Percentiles rank a stretch among this genome's conserved stretches.
Evolutionary conservation across 2,888 invertebrate species (phyloP).

Genomic region (Callyntrura guangdongensis): DNA sequence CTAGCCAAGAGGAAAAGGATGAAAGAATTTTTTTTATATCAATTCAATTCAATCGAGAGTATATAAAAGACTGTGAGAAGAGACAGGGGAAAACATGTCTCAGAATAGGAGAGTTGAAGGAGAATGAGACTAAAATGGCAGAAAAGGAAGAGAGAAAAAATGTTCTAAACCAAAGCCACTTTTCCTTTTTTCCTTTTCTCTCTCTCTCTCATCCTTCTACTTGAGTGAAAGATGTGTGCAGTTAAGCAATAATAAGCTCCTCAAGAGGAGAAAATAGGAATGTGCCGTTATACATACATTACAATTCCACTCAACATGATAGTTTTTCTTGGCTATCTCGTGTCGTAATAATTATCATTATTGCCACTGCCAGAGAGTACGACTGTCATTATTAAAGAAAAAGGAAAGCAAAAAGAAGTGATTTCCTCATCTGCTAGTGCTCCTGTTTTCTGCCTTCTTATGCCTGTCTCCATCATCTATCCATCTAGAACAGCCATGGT

Average conservation of each 20-base stretch:
- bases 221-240: slow-evolving; percentile 21
- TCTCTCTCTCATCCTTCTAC: too few species aligned
- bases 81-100: not conserved
- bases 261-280: not conserved
- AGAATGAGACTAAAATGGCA: not conserved
- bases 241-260: slow-evolving; percentile 7
- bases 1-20: slow-evolving; percentile 15
- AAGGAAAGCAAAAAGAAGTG: slow-evolving; percentile 13
- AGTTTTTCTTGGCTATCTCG: not conserved
- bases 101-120: not conserved
- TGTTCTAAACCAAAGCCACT: slow-evolving; percentile 11
- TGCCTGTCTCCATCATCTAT: not conserved
- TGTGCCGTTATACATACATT: not conserved
- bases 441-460: not conserved
- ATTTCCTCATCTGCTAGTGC: not conserved
- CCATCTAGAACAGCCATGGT: not conserved
- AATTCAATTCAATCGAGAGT: slow-evolving; percentile 6
- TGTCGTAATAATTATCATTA: slow-evolving; percentile 41
- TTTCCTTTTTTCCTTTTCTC: not conserved
- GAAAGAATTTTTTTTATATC: slow-evolving; percentile 19
- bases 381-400: not conserved
- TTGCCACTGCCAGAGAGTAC: not conserved
- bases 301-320: not conserved
- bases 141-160: not conserved
- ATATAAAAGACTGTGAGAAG: too few species aligned